Evolutionary conservation across 2,888 invertebrate genomes (phyloP).

Genomic region (Andrena haemorrhoa): DNA sequence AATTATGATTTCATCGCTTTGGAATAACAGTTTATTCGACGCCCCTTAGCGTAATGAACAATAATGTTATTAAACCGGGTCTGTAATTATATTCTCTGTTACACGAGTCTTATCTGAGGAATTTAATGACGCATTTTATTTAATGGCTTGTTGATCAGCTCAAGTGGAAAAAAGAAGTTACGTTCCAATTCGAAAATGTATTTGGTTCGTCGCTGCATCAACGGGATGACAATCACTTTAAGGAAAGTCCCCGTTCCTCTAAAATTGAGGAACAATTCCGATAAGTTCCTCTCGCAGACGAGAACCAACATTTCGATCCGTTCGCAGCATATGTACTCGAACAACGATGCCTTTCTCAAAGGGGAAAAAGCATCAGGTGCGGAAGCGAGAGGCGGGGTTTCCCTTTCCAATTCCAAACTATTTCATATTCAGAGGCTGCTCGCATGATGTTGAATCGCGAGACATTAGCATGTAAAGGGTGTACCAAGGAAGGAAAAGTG

Average conservation of each 20-base stretch:
- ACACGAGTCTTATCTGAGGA: too few relatives aligned
- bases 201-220: too few relatives aligned
- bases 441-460: slow-evolving; percentile 74
- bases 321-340: slow-evolving; percentile 19
- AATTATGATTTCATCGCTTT: too few relatives aligned
- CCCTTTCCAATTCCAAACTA: slow-evolving; percentile 72
- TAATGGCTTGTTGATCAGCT: too few relatives aligned
- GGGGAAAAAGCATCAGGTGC: slow-evolving; percentile 55
- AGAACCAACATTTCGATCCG: slow-evolving; percentile 16
- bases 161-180: too few relatives aligned
- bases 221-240: too few relatives aligned
- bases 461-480: slow-evolving; percentile 79
- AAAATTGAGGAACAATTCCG: slow-evolving; percentile 13
- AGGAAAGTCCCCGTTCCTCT: not conserved
- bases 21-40: too few relatives aligned
- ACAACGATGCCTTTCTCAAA: slow-evolving; percentile 1
- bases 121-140: too few relatives aligned
- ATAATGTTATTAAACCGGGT: too few relatives aligned
- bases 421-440: slow-evolving; percentile 78
- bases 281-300: not conserved
- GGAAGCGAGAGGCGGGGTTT: slow-evolving; percentile 61
- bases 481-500: slow-evolving; percentile 64
- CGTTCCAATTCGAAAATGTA: too few relatives aligned
- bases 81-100: too few relatives aligned
- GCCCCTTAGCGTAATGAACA: too few relatives aligned